Conservation (phyloP, 2,888 invertebrate species). For the Drosophila flavopinicola region DNA sequence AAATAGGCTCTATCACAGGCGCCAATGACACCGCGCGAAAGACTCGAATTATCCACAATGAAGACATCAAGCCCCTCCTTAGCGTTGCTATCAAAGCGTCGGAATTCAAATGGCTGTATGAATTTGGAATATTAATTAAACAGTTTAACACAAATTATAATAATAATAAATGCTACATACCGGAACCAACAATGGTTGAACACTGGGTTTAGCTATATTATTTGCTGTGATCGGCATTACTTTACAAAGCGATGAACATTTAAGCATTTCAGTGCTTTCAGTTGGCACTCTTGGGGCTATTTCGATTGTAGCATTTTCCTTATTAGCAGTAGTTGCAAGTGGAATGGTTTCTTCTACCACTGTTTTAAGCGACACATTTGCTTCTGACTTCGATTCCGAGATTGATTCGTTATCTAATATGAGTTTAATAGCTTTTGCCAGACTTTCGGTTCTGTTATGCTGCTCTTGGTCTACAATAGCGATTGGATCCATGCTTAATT, state of each 20-base stretch:
- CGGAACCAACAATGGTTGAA: constrained; percentile 8
- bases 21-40: constrained; percentile 52
- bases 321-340: neutral
- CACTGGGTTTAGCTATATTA: neutral
- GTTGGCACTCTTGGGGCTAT: neutral
- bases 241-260: neutral
- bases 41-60: constrained; percentile 49
- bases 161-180: constrained; percentile 26
- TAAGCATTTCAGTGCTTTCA: neutral
- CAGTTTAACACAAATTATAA: neutral
- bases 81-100: constrained; percentile 6
- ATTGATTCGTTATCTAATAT: neutral
- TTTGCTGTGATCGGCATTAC: neutral
- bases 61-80: constrained; percentile 37
- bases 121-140: neutral
- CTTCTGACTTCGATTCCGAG: neutral
- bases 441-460: neutral
- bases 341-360: neutral
- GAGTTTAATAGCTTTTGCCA: neutral
- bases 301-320: neutral
- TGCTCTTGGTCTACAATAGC: neutral
- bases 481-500: neutral
- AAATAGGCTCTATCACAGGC: constrained; percentile 40
- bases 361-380: neutral
- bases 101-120: constrained; percentile 51